Conservation (phyloP, 2,888 invertebrate genomes). For the Phanerotoma sp. region DNA sequence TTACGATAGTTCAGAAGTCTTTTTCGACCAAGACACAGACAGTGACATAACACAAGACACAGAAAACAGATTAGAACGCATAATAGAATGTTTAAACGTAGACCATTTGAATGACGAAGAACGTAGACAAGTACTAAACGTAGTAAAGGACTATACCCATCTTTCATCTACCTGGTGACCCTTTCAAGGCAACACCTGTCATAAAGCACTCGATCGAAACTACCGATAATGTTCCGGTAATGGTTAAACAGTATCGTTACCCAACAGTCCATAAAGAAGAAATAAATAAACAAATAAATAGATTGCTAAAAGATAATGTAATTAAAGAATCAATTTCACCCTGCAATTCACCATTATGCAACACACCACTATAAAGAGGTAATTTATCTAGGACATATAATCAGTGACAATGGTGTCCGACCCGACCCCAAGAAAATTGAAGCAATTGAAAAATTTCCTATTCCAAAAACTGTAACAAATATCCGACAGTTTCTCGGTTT, state of each 20-base stretch:
- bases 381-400: no score
- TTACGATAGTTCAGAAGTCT: slow-evolving; percentile 1
- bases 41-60: not conserved
- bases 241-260: not conserved
- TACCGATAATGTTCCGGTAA: not conserved
- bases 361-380: no score
- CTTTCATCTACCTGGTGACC: slow-evolving; percentile 10
- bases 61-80: not conserved
- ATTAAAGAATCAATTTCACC: not conserved
- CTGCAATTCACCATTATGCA: no score
- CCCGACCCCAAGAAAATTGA: no score
- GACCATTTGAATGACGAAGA: not conserved
- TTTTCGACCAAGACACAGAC: slow-evolving; percentile 1
- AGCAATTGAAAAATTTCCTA: no score
- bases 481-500: no score
- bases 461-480: slow-evolving; percentile 13
- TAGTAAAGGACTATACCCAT: not conserved
- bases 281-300: not conserved
- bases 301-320: not conserved
- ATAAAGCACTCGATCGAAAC: not conserved
- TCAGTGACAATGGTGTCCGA: no score
- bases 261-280: not conserved
- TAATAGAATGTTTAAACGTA: not conserved
- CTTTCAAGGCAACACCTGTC: not conserved
- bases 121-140: not conserved